Base-by-base conservation (phyloP, 2,797 vertebrate genomes). In the Chelon labrosus region DNA sequence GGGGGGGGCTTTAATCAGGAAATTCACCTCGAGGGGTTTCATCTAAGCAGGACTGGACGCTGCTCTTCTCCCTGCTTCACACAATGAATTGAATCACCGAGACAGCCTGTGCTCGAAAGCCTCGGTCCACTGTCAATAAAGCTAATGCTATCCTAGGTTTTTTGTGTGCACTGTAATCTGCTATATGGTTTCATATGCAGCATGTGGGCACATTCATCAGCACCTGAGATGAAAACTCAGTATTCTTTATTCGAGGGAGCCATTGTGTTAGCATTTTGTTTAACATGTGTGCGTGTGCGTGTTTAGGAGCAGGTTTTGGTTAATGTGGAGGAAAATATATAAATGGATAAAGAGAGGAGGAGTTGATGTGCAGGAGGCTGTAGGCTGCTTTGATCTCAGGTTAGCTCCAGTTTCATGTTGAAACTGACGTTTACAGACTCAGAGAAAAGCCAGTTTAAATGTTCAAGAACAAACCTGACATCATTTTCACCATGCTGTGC, bases 1-100 rank as follows among this genome's bases (percentile, higher is more conserved):
- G 46, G n/a, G 61, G 27, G 73, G 79, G 74, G 84, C 64, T 91
- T 92, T 92, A 93, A 93, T 93, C 91, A 92, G 84, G 84, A 90
- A 90, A 91, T 91, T 91, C 89, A 85, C 88, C 88, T 92, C 84
- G 70, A 77, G 89, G 87, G 88, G 87, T 83, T 88, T 82, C 80
- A 84, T 91, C 87, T 83, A 76, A 90, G 86, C 88, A 82, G 78
- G 84, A 77, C 83, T 85, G 85, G 85, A 84, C 85, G 75, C 85
- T 84, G 79, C 82, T 88, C 84, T 62, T 85, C 84, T 88, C 66
- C 17, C 57, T 70, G 85, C 84, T 84, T 75, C 81, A 72, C 79
- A 85, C 89, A 87, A 91, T 90, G 89, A 91, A 92, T 92, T 91
- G 88, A 90, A 92, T 92, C 88, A 88, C 79, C 2, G 65, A 80